Percentiles rank a stretch among this genome's conserved stretches.
Conservation (phyloP, 2,113 vertebrate genomes). For the Gadus macrocephalus region DNA sequence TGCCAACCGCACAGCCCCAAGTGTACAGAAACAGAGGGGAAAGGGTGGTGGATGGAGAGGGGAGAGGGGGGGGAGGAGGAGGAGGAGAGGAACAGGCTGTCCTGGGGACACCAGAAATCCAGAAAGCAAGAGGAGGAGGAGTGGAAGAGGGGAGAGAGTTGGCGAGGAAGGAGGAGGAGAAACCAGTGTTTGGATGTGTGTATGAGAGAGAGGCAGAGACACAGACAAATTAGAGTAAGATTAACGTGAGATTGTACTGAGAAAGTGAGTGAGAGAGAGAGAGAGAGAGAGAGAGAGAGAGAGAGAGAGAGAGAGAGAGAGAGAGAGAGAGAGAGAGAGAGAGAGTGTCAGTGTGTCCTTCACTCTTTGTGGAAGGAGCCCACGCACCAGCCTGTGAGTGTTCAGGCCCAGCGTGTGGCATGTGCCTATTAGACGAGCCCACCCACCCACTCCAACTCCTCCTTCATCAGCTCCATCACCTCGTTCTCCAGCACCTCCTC, state of each 20-base stretch:
- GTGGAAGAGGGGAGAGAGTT: background rate
- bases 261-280: background rate
- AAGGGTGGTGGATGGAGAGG: background rate
- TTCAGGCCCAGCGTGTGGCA: conserved; percentile 14
- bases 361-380: conserved; percentile 35
- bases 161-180: background rate
- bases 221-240: background rate
- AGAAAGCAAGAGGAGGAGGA: no score
- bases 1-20: background rate
- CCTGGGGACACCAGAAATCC: conserved; percentile 1
- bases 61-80: conserved; percentile 12
- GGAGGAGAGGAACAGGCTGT: conserved; percentile 11
- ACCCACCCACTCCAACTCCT: background rate
- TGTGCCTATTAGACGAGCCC: conserved; percentile 18
- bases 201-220: background rate
- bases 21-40: conserved; percentile 3
- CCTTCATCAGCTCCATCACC: background rate
- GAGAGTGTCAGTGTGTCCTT: background rate
- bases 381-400: conserved; percentile 42
- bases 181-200: background rate
- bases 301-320: conserved; percentile 1
- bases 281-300: conserved; percentile 2
- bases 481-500: no score
- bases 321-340: conserved; percentile 7
- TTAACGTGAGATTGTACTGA: no score